Conservation (phyloP, 2,797 vertebrate genomes). For the Carapus acus region DNA sequence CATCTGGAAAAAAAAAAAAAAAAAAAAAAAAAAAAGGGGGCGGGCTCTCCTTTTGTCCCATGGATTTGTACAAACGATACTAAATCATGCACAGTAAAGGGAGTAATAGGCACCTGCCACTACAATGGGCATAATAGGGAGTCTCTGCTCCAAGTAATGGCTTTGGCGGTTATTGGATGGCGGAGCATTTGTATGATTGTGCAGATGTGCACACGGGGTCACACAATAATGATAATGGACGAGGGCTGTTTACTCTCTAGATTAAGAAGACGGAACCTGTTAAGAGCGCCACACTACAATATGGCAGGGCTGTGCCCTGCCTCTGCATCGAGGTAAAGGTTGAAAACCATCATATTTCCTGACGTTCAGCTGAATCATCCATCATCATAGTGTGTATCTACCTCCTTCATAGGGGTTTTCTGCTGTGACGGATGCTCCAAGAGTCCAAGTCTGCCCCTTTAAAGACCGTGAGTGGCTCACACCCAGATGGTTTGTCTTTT, state of each 20-base stretch:
- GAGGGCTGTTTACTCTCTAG: conserved; percentile 62
- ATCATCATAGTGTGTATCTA: neutral
- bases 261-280: conserved; percentile 70
- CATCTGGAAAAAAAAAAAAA: too few species aligned
- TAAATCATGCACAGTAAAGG: too few species aligned
- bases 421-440: conserved; percentile 75
- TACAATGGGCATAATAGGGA: too few species aligned
- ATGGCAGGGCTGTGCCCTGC: conserved; percentile 70
- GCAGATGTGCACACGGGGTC: too few species aligned
- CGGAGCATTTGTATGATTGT: too few species aligned
- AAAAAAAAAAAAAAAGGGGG: too few species aligned
- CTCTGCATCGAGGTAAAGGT: conserved; percentile 84
- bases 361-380: neutral
- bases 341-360: neutral
- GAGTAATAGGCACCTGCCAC: too few species aligned
- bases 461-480: conserved; percentile 72
- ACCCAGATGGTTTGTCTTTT: neutral
- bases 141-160: too few species aligned
- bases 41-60: too few species aligned
- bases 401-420: conserved; percentile 79
- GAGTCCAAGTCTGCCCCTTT: conserved; percentile 85
- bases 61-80: too few species aligned
- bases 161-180: too few species aligned
- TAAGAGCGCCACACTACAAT: conserved; percentile 60
- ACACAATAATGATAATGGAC: neutral